phyloP scores from a whole-genome alignment of 2,888 invertebrate genomes.

The Cancer borealis region DNA sequence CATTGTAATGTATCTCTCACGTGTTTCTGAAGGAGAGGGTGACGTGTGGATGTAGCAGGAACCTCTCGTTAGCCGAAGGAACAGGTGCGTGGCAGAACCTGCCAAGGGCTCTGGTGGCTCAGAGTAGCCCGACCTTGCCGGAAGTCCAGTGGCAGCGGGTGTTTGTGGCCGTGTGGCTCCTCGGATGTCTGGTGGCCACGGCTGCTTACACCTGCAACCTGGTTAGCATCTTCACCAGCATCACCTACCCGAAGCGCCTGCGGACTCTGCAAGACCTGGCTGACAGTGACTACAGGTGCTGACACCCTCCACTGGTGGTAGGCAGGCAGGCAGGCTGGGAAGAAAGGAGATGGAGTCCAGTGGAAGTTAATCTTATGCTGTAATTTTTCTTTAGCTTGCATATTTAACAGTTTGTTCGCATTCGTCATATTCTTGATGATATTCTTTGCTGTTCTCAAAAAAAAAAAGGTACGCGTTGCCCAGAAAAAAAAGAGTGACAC shows the following conservation, averaged over 20 bases:
- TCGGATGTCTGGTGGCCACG: background rate
- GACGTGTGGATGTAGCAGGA: background rate
- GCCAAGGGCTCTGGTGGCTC: background rate
- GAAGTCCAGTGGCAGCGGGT: background rate
- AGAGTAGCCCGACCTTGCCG: background rate
- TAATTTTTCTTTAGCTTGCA: background rate
- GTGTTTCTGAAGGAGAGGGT: background rate
- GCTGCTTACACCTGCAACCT: constrained; percentile 42
- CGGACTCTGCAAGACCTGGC: background rate
- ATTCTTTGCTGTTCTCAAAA: no score
- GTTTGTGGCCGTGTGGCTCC: constrained; percentile 27
- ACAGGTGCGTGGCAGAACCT: background rate
- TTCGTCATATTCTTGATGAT: no score
- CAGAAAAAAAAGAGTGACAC: background rate
- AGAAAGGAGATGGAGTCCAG: background rate
- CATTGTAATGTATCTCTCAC: background rate
- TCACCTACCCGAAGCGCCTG: background rate
- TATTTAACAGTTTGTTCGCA: no score
- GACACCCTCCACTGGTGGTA: background rate
- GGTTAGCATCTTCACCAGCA: constrained; percentile 35
- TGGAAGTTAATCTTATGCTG: background rate
- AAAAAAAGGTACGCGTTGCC: background rate
- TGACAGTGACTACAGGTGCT: constrained; percentile 49
- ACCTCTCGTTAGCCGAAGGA: background rate
- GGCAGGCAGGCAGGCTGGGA: background rate